Evolutionary conservation across 2,113 vertebrate species (phyloP), one percentile per base, ranked within the genome.

Genomic region (Zosterops japonicus): DNA sequence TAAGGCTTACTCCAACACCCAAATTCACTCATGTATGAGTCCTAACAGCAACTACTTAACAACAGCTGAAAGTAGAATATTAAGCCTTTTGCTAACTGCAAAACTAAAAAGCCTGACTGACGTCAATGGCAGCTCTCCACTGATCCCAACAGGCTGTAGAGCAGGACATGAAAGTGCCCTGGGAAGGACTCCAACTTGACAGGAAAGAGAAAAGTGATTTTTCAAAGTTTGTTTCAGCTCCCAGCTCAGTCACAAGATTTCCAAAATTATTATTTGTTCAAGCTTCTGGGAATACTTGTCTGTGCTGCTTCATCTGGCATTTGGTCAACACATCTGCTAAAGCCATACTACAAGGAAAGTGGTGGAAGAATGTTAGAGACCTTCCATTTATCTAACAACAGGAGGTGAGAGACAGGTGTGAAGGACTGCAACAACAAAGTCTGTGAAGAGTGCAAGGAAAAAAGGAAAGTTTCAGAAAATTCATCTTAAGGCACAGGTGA

Each of bases 1-100:
- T 39, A 78, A 87, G 60, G 88, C 92, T 94, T 93, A 78, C 64
- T 96, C 86, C 92, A 87, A 93, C 95, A 84, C 90, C 83, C 80
- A 65, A 89, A 95, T 41, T 88, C 92, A 95, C 68, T 83, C 76
- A 95, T 86, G 64, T 88, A 81, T 78, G 71, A 94, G 72, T 65
- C 76, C 88, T 67, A 92, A 86, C 31, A 96, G 53, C 76, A 78
- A 36, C 72, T 71, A 68, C 79, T 88, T 70, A 89, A 89, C 33
- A 49, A 59, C 11, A 23, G 83, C 83, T 87, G 49, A 28, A 75
- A 83, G 93, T 46, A 78, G 41, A 86, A 86, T 55, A 88, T 49
- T 82, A 94, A 94, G 88, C 61, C 42, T 83, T 95, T 78, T 83
- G 68, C 83, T 68, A 85, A 63, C 39, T 35, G 56, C 64, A 93